A percentile compares a stretch with the other conserved stretches of the same genome.
Conservation (phyloP, 2,888 invertebrate species). For the Rutpela maculata region DNA sequence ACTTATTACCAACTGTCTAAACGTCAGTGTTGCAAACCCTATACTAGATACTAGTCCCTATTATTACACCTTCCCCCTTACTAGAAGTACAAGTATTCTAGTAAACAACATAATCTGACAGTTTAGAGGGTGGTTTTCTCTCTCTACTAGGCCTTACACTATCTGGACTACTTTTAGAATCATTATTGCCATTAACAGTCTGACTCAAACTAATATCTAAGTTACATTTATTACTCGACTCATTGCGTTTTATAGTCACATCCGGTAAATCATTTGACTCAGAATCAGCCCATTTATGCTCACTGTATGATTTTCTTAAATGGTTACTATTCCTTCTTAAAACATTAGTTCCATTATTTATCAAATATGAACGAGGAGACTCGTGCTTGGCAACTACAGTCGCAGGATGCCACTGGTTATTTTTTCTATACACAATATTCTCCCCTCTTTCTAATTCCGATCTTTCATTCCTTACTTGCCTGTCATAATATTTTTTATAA, state of each 20-base stretch:
- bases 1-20: too few species aligned
- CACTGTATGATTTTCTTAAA: background rate
- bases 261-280: background rate
- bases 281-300: background rate
- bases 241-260: background rate
- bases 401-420: background rate
- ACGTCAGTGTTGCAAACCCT: too few species aligned
- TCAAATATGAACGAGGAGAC: background rate
- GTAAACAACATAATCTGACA: too few species aligned
- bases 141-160: too few species aligned
- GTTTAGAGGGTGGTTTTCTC: too few species aligned
- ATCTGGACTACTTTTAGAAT: too few species aligned
- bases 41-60: too few species aligned
- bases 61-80: too few species aligned
- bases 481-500: slow-evolving; percentile 2
- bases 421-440: background rate
- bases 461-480: background rate
- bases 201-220: too few species aligned
- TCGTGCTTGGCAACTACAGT: background rate
- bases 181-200: too few species aligned
- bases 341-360: background rate
- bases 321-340: background rate
- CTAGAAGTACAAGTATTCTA: too few species aligned
- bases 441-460: background rate
- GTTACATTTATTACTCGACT: background rate